Base-by-base conservation (phyloP, 2,113 vertebrate genomes). In the Neodontobutis hainanensis region DNA sequence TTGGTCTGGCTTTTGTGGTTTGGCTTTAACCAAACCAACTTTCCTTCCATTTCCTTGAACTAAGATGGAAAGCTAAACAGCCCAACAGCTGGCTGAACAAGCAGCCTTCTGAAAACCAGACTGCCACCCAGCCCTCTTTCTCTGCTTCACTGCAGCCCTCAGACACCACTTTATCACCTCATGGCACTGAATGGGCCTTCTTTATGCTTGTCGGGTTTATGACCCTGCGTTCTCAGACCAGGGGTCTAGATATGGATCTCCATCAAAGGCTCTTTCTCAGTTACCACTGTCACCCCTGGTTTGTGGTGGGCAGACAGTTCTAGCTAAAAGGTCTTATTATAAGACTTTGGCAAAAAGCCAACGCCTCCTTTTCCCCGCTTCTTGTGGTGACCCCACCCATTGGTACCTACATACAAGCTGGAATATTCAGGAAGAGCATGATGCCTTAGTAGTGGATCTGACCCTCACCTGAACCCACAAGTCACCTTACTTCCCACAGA, bases 1-100 rank as follows among this genome's bases (percentile, higher is more conserved):
- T 48, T 66, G 61, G 66, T 58, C 50, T 62, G 48, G 70, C 49
- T 68, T 65, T 52, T 70, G 68, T 50, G 43, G 52, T 42, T 67
- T 71, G 40, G 32, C 51, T 45, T 56, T 42, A 55, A 12, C 61
- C 48, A 38, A 43, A 70, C 68, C 85, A 40, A 64, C 61, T 80
- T 86, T 85, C 87, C 85, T 90, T 90, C 72, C 83, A 78, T 65
- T 77, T 81, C 59, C 15, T 72, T 77, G 70, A 78, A 80, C 84
- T 90, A 68, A 87, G 66, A 90, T 90, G 87, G 86, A 91, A 92
- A 92, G 90, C 81, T 66, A 92, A 91, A 91, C 73, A 90, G 75
- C 11, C 6, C 5, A 58, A 61, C 43, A 64, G 71, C 77, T 73
- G 82, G 67, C 57, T 81, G 82, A 91, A 92, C 90, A 93, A 92